Percentiles rank a stretch among this genome's conserved stretches.
Conservation (phyloP, 2,888 invertebrate species). For the Polyploca ridens region DNA sequence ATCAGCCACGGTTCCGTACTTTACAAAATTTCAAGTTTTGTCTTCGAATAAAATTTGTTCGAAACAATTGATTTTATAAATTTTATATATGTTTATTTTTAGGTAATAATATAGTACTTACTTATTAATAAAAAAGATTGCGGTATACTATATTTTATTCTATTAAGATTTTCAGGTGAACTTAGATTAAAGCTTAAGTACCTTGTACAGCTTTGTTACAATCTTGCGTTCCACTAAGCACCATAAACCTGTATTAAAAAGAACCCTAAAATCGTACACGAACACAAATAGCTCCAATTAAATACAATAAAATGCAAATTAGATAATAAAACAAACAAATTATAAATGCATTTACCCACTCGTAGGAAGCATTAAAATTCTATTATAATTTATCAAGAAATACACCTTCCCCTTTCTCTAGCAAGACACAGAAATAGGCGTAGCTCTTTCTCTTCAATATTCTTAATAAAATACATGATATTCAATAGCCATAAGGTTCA, state of each 20-base stretch:
- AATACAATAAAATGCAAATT: constrained; percentile 76
- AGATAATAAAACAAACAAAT: constrained; percentile 80
- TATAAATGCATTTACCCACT: constrained; percentile 76
- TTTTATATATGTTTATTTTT: no score
- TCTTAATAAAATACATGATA: constrained; percentile 26
- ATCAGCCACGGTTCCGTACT: no score
- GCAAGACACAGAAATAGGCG: constrained; percentile 26
- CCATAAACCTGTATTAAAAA: constrained; percentile 18
- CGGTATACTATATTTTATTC: neutral
- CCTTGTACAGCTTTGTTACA: neutral
- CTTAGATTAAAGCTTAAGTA: neutral
- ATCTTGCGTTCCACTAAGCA: constrained; percentile 6
- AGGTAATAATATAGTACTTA: no score
- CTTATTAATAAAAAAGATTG: no score
- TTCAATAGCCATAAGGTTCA: constrained; percentile 31
- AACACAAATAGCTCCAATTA: constrained; percentile 68
- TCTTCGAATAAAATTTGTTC: no score
- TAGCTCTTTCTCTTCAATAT: constrained; percentile 9
- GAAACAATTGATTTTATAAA: no score
- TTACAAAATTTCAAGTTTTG: no score
- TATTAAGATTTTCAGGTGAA: neutral
- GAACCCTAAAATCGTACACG: constrained; percentile 42
- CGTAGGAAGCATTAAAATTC: constrained; percentile 71
- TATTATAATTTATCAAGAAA: constrained; percentile 77
- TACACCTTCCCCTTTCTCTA: constrained; percentile 66